Evolutionary conservation across 2,797 vertebrate genomes (phyloP).

Genomic region (Cryptoprocta ferox): DNA sequence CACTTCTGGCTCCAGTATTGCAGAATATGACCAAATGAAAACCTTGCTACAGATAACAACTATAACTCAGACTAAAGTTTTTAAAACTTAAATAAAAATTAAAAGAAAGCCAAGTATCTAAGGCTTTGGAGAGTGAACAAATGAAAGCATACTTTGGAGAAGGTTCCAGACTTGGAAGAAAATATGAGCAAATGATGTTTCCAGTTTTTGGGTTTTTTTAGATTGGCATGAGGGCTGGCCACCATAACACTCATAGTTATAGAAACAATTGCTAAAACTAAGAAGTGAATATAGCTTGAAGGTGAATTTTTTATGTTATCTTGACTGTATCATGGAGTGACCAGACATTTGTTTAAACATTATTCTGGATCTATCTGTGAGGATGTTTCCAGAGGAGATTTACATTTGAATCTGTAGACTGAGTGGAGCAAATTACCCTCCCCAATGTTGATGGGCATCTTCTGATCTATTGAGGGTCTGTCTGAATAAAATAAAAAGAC

Average conservation of each 20-base stretch:
- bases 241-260: background rate
- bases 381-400: background rate
- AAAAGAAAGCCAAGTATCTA: background rate
- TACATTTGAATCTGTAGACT: background rate
- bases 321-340: background rate
- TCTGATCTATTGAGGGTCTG: background rate
- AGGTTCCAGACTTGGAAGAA: background rate
- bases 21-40: background rate
- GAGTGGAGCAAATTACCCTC: background rate
- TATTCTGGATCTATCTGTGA: background rate
- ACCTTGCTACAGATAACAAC: background rate
- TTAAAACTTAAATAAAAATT: background rate
- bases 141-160: background rate
- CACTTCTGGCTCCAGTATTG: background rate
- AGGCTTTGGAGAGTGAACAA: background rate
- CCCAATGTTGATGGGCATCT: background rate
- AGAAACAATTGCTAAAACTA: background rate
- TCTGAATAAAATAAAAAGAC: background rate
- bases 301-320: background rate
- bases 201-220: background rate
- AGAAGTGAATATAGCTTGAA: background rate
- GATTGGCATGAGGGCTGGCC: background rate
- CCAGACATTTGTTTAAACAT: background rate
- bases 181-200: background rate
- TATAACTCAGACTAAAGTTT: background rate